phyloP scores from a whole-genome alignment of 2,113 vertebrate species.

The Brachypteracias leptosomus region DNA sequence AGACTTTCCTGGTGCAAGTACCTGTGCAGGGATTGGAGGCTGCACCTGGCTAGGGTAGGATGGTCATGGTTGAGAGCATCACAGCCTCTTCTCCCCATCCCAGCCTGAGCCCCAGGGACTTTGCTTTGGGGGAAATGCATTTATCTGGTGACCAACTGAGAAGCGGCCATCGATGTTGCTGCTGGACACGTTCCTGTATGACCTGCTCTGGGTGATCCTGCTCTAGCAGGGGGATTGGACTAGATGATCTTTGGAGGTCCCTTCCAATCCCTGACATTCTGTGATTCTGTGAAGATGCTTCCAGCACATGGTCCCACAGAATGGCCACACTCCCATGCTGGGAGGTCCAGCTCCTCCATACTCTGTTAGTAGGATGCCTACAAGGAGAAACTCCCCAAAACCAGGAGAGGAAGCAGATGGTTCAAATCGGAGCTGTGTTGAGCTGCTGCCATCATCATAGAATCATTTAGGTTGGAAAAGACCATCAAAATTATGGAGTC shows the following conservation, averaged over 20 bases:
- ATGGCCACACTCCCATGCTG: not conserved
- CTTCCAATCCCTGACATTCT: too few relatives aligned
- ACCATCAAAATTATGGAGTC: not conserved
- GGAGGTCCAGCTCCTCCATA: not conserved
- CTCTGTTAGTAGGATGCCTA: not conserved
- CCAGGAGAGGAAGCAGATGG: not conserved
- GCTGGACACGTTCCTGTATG: too few relatives aligned
- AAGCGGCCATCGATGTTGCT: not conserved
- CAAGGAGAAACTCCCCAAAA: not conserved
- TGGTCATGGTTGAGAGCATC: not conserved
- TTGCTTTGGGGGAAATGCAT: not conserved
- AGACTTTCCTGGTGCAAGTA: too few relatives aligned
- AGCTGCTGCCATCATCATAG: not conserved
- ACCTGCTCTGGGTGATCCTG: too few relatives aligned
- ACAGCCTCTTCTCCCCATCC: not conserved
- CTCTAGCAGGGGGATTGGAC: too few relatives aligned
- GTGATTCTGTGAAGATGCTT: too few relatives aligned
- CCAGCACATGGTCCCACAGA: not conserved
- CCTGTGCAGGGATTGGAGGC: not conserved
- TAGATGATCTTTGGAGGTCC: too few relatives aligned
- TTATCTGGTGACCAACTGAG: not conserved
- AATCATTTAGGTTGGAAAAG: too few relatives aligned
- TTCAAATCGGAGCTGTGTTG: not conserved
- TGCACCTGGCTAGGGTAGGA: not conserved
- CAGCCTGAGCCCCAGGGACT: not conserved